Evolutionary conservation across 2,113 vertebrate genomes (phyloP).

Genomic region (Mobula birostris): DNA sequence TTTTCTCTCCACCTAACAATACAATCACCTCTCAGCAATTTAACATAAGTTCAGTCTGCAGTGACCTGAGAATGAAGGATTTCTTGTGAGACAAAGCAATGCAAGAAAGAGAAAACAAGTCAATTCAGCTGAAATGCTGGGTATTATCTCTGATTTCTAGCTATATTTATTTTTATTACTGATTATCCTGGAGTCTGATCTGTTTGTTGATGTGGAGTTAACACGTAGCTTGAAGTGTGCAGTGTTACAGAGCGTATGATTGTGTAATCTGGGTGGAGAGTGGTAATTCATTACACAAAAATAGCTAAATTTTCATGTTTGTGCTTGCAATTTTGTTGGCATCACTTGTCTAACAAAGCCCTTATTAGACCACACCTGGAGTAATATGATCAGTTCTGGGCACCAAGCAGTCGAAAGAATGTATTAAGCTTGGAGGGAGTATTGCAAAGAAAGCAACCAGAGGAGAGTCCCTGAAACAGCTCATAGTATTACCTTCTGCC

Average conservation of each 20-base stretch:
- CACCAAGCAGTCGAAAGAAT: too few species aligned
- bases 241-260: neutral
- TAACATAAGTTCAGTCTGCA: too few species aligned
- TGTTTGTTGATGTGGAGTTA: neutral
- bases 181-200: neutral
- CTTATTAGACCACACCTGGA: too few species aligned
- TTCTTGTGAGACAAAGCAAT: neutral
- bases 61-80: neutral
- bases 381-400: too few species aligned
- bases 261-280: neutral
- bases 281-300: neutral
- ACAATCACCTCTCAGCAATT: neutral
- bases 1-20: neutral
- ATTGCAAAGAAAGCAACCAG: too few species aligned
- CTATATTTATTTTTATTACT: neutral
- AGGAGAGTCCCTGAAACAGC: too few species aligned
- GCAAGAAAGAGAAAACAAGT: neutral
- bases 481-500: too few species aligned
- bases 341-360: neutral
- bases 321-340: neutral
- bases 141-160: neutral
- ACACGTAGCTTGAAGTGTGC: neutral
- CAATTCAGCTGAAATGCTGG: neutral
- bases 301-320: neutral
- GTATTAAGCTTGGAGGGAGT: too few species aligned